Evolutionary conservation across 2,888 invertebrate species (phyloP).

Genomic region (Drosophila planitibia): DNA sequence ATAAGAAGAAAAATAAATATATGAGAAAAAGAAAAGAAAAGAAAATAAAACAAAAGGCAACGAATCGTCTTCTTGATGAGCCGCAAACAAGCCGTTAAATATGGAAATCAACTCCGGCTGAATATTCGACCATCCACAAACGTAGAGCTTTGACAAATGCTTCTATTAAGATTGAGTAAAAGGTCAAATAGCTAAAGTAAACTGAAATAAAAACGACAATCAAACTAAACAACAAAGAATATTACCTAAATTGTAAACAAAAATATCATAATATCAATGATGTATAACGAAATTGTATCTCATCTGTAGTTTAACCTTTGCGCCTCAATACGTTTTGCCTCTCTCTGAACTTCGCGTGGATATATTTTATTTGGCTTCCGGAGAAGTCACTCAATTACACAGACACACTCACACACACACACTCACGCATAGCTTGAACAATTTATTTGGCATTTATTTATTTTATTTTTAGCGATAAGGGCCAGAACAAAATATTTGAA

Average conservation of each 20-base stretch:
- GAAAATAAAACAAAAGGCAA: conserved; percentile 11
- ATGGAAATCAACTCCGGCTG: conserved; percentile 45
- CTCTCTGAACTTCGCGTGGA: neutral
- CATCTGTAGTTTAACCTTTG: neutral
- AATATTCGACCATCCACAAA: neutral
- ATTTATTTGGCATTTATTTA: conserved; percentile 66
- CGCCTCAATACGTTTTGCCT: neutral
- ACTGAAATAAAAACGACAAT: neutral
- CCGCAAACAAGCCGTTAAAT: conserved; percentile 63
- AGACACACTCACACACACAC: conserved; percentile 2
- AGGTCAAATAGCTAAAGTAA: neutral
- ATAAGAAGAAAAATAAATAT: conserved; percentile 10
- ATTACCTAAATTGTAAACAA: neutral
- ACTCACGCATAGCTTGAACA: conserved; percentile 20
- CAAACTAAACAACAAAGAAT: neutral
- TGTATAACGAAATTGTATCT: neutral
- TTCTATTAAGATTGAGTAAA: neutral
- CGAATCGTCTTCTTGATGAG: conserved; percentile 30
- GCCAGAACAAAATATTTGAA: conserved; percentile 42
- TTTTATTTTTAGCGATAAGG: conserved; percentile 56
- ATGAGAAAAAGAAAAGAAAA: conserved; percentile 12
- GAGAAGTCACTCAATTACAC: conserved; percentile 5
- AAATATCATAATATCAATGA: neutral
- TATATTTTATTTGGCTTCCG: conserved; percentile 24
- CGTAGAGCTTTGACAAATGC: conserved; percentile 4